These are phyloP conservation scores for Serranus cabrilla DNA, from an alignment of 2,797 vertebrate species.

Conservation along the genomic window DNA sequence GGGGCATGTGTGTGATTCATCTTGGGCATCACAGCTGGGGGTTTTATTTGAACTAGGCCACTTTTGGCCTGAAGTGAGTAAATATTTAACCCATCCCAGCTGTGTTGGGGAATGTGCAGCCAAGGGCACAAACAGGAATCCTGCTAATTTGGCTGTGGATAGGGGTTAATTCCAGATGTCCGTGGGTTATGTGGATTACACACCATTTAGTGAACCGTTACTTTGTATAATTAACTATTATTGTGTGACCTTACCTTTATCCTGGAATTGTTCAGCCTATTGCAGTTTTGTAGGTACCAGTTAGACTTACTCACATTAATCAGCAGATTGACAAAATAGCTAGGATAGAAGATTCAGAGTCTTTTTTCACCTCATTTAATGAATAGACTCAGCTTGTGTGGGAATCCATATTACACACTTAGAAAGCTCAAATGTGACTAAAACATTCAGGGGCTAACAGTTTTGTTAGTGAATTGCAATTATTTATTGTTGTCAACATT, in stretches of 20 bases:
- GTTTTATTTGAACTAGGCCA: conserved; percentile 54
- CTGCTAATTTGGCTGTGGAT: background rate
- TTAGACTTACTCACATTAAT: conserved; percentile 27
- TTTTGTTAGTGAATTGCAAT: conserved; percentile 40
- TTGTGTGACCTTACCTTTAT: background rate
- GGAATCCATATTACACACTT: conserved; percentile 35
- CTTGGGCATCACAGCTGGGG: conserved; percentile 42
- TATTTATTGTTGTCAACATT: conserved; percentile 27
- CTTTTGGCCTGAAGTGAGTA: conserved; percentile 44
- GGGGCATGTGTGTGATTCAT: conserved; percentile 1
- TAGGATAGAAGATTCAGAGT: conserved; percentile 28
- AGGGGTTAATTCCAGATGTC: conserved; percentile 10
- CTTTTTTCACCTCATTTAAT: conserved; percentile 52
- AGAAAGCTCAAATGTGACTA: conserved; percentile 30
- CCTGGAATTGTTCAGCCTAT: background rate
- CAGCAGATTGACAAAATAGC: conserved; percentile 46
- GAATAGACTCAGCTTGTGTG: conserved; percentile 55
- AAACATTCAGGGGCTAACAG: conserved; percentile 23
- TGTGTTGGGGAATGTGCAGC: conserved; percentile 24
- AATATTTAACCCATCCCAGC: conserved; percentile 55
- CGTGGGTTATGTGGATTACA: background rate
- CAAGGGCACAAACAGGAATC: conserved; percentile 15
- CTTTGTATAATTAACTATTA: background rate
- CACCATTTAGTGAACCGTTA: background rate
- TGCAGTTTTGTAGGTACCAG: background rate